Evolutionary conservation across 2,113 vertebrate genomes (phyloP).

Genomic region (Neogale vison): DNA sequence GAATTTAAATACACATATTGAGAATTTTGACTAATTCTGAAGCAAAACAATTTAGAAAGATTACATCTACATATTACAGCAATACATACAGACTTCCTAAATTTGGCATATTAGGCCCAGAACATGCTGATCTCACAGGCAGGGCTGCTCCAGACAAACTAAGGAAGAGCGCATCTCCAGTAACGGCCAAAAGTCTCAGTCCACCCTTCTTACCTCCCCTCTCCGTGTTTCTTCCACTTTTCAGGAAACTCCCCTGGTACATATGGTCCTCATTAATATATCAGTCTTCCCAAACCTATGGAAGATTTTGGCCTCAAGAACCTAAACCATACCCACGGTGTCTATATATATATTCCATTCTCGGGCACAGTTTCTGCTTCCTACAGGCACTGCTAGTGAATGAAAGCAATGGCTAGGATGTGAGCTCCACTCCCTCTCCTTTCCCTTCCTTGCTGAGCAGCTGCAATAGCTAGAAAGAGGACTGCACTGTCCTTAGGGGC

Average conservation of each 20-base stretch:
- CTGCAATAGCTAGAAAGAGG: neutral
- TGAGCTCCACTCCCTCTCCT: neutral
- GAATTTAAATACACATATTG: conserved; percentile 15
- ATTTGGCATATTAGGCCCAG: neutral
- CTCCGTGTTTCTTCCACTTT: neutral
- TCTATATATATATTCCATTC: neutral
- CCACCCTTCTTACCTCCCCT: neutral
- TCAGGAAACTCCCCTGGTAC: neutral
- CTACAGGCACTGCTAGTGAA: neutral
- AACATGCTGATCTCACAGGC: neutral
- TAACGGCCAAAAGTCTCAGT: neutral
- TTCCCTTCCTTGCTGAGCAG: neutral
- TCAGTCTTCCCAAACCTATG: neutral
- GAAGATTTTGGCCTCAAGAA: neutral
- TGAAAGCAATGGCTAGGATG: neutral
- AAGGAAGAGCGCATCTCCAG: neutral
- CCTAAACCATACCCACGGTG: neutral
- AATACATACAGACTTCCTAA: conserved; percentile 10
- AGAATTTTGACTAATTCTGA: conserved; percentile 22
- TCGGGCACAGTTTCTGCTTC: neutral
- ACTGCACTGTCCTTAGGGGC: neutral
- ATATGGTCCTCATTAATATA: neutral
- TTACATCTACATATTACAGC: neutral
- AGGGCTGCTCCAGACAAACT: neutral
- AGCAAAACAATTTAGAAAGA: conserved; percentile 49